Evolutionary conservation across 92 coral and sea anemone genomes (phyloP).

Genomic region (Metridium senile): DNA sequence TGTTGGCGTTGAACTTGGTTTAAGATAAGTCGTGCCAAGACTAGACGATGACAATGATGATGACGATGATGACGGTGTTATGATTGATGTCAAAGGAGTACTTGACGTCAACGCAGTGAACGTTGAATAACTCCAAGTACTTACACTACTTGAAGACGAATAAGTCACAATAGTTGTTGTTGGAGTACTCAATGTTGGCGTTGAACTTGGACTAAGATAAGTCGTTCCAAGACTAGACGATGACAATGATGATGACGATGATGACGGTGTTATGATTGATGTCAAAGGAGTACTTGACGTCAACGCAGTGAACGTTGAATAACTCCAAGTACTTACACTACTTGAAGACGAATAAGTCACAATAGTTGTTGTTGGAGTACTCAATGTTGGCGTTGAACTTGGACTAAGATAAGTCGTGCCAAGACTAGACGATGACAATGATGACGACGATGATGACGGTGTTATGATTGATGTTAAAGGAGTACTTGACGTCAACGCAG

Average conservation of each 20-base stretch:
- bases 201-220: slow-evolving; percentile 8
- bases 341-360: slow-evolving; percentile 24
- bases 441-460: neutral
- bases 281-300: slow-evolving; percentile 26
- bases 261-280: slow-evolving; percentile 1
- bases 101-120: slow-evolving; percentile 17
- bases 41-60: neutral
- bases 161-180: slow-evolving; percentile 14
- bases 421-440: slow-evolving; percentile 11
- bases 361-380: slow-evolving; percentile 15
- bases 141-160: slow-evolving; percentile 30
- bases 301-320: neutral
- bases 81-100: slow-evolving; percentile 16
- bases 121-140: slow-evolving; percentile 20
- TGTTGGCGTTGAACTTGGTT: slow-evolving; percentile 2
- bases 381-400: neutral
- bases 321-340: slow-evolving; percentile 29
- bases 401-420: slow-evolving; percentile 12
- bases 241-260: neutral
- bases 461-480: slow-evolving; percentile 17
- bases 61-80: slow-evolving; percentile 10
- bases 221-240: slow-evolving; percentile 17
- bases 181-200: neutral
- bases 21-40: slow-evolving; percentile 12
- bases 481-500: slow-evolving; percentile 35